Conservation (phyloP, 2,888 invertebrate species). For the Caenorhabditis virilis region DNA sequence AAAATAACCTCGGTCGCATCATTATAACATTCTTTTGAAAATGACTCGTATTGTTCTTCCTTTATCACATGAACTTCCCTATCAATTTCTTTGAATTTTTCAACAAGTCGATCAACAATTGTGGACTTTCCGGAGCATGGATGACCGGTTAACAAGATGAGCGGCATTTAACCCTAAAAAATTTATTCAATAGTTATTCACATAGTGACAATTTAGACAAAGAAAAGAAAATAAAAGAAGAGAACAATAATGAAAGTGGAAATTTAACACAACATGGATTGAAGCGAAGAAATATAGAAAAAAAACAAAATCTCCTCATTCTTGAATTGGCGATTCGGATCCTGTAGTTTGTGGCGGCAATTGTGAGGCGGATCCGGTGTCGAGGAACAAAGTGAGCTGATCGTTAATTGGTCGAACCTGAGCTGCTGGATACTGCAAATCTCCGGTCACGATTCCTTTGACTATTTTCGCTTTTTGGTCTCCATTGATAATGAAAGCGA, state of each 20-base stretch:
- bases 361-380: slow-evolving; percentile 31
- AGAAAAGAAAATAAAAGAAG: slow-evolving; percentile 1
- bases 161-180: slow-evolving; percentile 52
- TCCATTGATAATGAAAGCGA: slow-evolving; percentile 85
- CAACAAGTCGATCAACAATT: slow-evolving; percentile 48
- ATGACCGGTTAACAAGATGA: slow-evolving; percentile 62
- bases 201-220: too few relatives aligned
- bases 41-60: slow-evolving; percentile 47
- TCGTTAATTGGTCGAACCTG: slow-evolving; percentile 36
- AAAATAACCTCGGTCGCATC: slow-evolving; percentile 42
- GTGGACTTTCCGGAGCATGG: slow-evolving; percentile 64
- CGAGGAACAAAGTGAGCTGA: slow-evolving; percentile 35
- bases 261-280: too few relatives aligned
- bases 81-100: slow-evolving; percentile 15
- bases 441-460: slow-evolving; percentile 73
- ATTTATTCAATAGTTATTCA: slow-evolving; percentile 3
- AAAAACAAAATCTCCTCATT: background rate
- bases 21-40: slow-evolving; percentile 36
- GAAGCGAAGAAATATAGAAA: background rate
- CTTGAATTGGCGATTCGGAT: slow-evolving; percentile 4
- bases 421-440: slow-evolving; percentile 24
- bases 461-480: slow-evolving; percentile 85
- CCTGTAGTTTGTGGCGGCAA: slow-evolving; percentile 5
- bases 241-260: background rate
- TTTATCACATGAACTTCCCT: slow-evolving; percentile 40